phyloP scores from a whole-genome alignment of 2,888 invertebrate genomes.

The Geophilus truncorum region DNA sequence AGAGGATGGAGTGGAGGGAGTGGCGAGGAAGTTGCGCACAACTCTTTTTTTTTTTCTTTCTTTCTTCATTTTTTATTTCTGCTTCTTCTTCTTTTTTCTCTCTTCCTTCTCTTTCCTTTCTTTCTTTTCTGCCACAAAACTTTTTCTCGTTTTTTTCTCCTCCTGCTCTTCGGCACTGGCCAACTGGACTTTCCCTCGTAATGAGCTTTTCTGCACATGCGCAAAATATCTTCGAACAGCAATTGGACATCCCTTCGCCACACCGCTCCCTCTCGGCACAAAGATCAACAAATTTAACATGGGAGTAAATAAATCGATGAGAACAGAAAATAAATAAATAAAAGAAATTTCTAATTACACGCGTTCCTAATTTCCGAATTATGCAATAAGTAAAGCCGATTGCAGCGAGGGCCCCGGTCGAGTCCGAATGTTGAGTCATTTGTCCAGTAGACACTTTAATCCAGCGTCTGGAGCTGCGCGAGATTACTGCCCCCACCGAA shows the following conservation, averaged over 20 bases:
- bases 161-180: neutral
- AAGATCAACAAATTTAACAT: neutral
- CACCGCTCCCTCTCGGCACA: neutral
- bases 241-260: neutral
- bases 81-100: neutral
- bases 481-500: slow-evolving; percentile 27
- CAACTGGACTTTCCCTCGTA: slow-evolving; percentile 27
- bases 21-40: slow-evolving; percentile 29
- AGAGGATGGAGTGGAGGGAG: neutral
- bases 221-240: neutral
- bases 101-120: neutral
- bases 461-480: slow-evolving; percentile 1
- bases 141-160: neutral
- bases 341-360: neutral
- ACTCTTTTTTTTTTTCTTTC: slow-evolving; percentile 5
- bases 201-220: slow-evolving; percentile 27
- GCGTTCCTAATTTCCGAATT: neutral
- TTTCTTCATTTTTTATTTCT: neutral
- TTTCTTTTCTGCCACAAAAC: slow-evolving; percentile 18
- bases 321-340: neutral
- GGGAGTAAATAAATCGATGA: neutral
- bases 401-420: neutral
- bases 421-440: neutral
- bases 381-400: slow-evolving; percentile 12
- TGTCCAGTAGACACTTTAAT: slow-evolving; percentile 21